Conservation (phyloP, 2,888 invertebrate genomes). For the Polydrusus tereticollis region DNA sequence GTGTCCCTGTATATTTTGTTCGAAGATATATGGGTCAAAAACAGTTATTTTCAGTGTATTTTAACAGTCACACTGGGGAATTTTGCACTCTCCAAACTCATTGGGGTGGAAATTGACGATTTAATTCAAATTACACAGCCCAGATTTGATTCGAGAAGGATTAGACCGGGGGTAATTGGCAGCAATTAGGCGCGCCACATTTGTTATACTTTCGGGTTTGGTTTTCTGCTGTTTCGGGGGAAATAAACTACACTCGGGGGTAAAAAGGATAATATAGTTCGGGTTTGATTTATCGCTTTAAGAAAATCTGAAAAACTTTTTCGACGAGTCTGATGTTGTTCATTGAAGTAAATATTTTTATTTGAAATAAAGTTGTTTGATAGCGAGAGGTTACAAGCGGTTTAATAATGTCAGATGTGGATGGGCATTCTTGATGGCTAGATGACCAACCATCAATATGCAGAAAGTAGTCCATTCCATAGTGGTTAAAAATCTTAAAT, state of each 20-base stretch:
- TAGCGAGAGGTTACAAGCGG: too few species aligned
- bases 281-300: not conserved
- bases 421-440: too few species aligned
- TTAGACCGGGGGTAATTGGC: slow-evolving; percentile 32
- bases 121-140: slow-evolving; percentile 28
- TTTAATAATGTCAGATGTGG: too few species aligned
- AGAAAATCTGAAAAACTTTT: not conserved
- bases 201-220: slow-evolving; percentile 25
- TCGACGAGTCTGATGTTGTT: not conserved
- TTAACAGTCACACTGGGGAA: not conserved
- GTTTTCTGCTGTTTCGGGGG: slow-evolving; percentile 17
- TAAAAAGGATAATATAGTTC: not conserved
- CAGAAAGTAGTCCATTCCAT: too few species aligned
- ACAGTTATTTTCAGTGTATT: not conserved
- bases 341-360: too few species aligned
- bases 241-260: slow-evolving; percentile 10
- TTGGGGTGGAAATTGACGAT: slow-evolving; percentile 27
- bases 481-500: too few species aligned
- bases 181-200: slow-evolving; percentile 35
- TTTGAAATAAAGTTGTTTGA: too few species aligned
- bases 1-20: too few species aligned
- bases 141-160: slow-evolving; percentile 29
- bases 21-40: not conserved
- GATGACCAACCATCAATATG: too few species aligned
- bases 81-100: slow-evolving; percentile 16